phyloP scores from a whole-genome alignment of 1,140 invertebrate species.

The Papilio dardanus region DNA sequence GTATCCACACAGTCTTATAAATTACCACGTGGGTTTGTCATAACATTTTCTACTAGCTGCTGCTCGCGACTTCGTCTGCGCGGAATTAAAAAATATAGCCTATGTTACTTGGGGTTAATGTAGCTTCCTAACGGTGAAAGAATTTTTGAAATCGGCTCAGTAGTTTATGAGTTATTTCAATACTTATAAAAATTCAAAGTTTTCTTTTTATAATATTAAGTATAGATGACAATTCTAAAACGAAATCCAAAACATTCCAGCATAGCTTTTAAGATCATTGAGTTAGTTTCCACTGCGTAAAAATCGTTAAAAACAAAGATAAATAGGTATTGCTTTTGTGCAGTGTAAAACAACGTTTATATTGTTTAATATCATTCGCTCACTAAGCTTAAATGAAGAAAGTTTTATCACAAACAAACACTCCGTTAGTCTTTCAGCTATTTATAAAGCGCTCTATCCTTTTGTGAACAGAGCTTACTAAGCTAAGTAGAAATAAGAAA shows the following conservation, averaged over 20 bases:
- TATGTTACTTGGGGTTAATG: no score
- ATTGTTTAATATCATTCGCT: background rate
- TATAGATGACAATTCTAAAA: background rate
- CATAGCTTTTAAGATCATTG: no score
- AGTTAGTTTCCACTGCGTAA: no score
- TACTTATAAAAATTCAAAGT: no score
- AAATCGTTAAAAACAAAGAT: background rate
- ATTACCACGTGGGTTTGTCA: background rate
- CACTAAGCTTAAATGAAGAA: slow-evolving; percentile 6
- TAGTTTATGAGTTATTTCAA: no score
- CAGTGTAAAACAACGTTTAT: background rate
- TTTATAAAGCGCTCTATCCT: background rate
- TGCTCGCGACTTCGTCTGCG: no score
- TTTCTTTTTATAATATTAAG: no score
- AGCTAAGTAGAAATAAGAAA: background rate
- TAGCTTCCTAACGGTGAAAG: no score
- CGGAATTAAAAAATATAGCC: no score
- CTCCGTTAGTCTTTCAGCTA: background rate
- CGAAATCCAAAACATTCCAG: no score
- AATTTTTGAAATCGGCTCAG: no score
- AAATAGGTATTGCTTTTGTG: background rate
- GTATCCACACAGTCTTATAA: background rate
- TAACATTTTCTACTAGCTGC: no score
- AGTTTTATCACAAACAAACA: slow-evolving; percentile 15
- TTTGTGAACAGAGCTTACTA: background rate